Percentiles rank a stretch among this genome's conserved stretches.
phyloP scores from a whole-genome alignment of 2,113 vertebrate species.

The cattle (Bos taurus) region ARS-UCD2.0 NC_037331.1:44724501-44725000 shows the following conservation, averaged over 20 bases:
- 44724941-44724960: not conserved
- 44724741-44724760: not conserved
- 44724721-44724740: not conserved
- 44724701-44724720: not conserved
- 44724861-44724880: not conserved
- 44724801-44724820: not conserved
- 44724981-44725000: not conserved
- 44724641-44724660: not conserved
- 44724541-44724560: slow-evolving; percentile 93
- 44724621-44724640: not conserved
- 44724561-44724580: slow-evolving; percentile 93
- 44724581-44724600: slow-evolving; percentile 97
- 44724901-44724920: not conserved
- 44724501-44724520: slow-evolving; percentile 98
- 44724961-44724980: not conserved
- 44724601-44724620: slow-evolving; percentile 78
- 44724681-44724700: not conserved
- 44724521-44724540: slow-evolving; percentile 94
- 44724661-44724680: not conserved
- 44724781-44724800: not conserved
- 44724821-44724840: not conserved
- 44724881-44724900: not conserved
- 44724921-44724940: not conserved
- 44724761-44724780: not conserved
- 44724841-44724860: not conserved